phyloP scores from a whole-genome alignment of 2,113 vertebrate genomes.

The Ellobius talpinus region DNA sequence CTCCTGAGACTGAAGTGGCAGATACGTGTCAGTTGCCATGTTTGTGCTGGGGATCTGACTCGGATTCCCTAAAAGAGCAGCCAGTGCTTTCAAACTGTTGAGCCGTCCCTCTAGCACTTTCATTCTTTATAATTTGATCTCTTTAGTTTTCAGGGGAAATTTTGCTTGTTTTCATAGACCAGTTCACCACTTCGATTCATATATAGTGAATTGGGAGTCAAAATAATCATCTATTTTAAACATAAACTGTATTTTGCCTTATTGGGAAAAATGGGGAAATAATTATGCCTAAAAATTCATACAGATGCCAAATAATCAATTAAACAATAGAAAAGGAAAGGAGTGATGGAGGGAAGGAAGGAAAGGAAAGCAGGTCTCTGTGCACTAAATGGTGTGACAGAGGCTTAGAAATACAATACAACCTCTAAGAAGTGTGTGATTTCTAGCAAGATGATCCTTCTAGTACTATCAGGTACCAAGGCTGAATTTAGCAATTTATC shows the following conservation, averaged over 20 bases:
- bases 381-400: constrained; percentile 44
- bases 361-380: neutral
- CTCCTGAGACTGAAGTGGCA: neutral
- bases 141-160: constrained; percentile 17
- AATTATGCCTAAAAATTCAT: neutral
- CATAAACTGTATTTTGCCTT: constrained; percentile 20
- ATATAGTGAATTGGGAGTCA: neutral
- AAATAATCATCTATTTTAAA: constrained; percentile 57
- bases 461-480: constrained; percentile 60
- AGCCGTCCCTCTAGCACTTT: too few species aligned
- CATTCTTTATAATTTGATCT: constrained; percentile 54
- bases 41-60: neutral
- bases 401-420: constrained; percentile 66
- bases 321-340: neutral
- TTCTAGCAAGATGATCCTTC: constrained; percentile 14
- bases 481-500: constrained; percentile 61
- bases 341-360: too few species aligned
- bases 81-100: neutral
- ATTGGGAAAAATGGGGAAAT: constrained; percentile 27
- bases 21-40: neutral
- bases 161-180: constrained; percentile 13
- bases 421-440: constrained; percentile 71
- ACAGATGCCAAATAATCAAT: constrained; percentile 43
- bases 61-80: neutral
- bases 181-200: constrained; percentile 24